Conservation (phyloP, 2,113 vertebrate genomes). For the Cathartes aura region DNA sequence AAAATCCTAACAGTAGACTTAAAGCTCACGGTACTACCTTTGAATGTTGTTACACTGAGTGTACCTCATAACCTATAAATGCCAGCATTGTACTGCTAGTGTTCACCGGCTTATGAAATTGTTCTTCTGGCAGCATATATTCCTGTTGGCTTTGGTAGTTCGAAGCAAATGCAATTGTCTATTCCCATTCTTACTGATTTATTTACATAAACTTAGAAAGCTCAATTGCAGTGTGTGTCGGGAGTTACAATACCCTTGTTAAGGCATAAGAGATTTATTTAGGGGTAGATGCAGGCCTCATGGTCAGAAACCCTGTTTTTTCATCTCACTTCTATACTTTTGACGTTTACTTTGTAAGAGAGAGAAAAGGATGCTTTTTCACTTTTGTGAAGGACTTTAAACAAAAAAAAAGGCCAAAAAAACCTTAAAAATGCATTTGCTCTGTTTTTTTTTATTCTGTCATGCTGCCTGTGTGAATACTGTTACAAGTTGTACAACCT, state of each 20-base stretch:
- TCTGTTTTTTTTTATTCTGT: not conserved
- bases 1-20: not conserved
- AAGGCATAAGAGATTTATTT: not conserved
- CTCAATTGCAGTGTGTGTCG: not conserved
- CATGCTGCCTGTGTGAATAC: not conserved
- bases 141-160: not conserved
- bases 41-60: not conserved
- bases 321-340: not conserved
- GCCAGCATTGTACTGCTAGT: not conserved
- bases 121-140: not conserved
- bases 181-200: not conserved
- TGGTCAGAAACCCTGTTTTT: not conserved
- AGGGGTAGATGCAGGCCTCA: not conserved
- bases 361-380: not conserved
- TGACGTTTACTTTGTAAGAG: not conserved
- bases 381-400: not conserved
- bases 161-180: not conserved
- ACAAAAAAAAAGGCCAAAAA: not conserved
- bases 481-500: not conserved
- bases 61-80: not conserved
- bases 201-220: not conserved
- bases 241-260: not conserved
- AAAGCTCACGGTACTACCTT: not conserved
- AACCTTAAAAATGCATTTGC: not conserved
- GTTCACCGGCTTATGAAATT: not conserved